These are phyloP conservation scores for Sylvilagus floridanus DNA, from an alignment of 2,797 vertebrate species.

Conservation along the genomic window DNA sequence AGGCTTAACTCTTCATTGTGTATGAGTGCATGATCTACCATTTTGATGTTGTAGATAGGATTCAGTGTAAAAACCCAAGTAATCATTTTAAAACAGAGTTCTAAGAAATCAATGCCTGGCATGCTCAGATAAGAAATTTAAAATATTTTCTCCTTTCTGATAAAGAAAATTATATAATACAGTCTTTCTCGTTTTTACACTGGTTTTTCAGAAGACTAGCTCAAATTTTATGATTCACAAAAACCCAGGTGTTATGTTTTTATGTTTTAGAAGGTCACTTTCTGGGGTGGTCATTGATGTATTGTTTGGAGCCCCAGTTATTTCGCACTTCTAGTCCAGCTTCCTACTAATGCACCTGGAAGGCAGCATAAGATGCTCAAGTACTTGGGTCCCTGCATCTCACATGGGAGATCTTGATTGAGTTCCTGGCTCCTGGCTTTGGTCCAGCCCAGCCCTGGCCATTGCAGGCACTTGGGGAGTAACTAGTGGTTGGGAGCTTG, in stretches of 20 bases:
- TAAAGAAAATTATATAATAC: not conserved
- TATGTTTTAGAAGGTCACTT: not conserved
- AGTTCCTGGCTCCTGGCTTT: too few relatives aligned
- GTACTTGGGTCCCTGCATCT: too few relatives aligned
- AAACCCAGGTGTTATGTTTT: not conserved
- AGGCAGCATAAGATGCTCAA: too few relatives aligned
- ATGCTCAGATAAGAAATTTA: not conserved
- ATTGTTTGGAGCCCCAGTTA: too few relatives aligned
- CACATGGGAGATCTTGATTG: too few relatives aligned
- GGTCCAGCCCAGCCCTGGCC: too few relatives aligned
- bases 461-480: too few relatives aligned
- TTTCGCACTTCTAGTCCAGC: too few relatives aligned
- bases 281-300: too few relatives aligned
- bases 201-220: not conserved
- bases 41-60: not conserved
- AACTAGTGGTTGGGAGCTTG: too few relatives aligned
- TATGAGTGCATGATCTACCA: not conserved
- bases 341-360: too few relatives aligned
- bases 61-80: not conserved
- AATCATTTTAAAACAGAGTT: constrained; percentile 24
- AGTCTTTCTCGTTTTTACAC: not conserved
- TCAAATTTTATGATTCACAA: not conserved
- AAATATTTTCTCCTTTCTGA: not conserved
- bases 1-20: not conserved
- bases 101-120: not conserved